Conservation (phyloP, 2,797 vertebrate species). For the Silurus aristotelis region DNA sequence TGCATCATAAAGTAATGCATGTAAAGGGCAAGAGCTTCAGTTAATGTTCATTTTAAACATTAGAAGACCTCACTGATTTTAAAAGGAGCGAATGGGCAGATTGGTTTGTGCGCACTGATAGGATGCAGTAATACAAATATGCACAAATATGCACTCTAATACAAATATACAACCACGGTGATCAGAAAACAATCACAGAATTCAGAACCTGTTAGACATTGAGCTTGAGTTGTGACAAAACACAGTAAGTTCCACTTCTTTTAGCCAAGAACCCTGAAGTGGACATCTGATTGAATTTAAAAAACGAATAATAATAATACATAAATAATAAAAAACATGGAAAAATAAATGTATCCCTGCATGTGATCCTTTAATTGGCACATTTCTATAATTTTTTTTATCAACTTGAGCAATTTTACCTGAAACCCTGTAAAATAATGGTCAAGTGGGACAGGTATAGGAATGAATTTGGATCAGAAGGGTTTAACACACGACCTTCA, state of each 20-base stretch:
- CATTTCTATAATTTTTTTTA: no score
- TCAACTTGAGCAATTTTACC: neutral
- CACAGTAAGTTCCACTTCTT: neutral
- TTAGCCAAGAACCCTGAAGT: neutral
- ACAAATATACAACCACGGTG: neutral
- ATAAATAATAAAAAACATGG: no score
- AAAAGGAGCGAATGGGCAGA: neutral
- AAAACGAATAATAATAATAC: no score
- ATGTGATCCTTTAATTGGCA: no score
- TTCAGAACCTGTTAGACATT: neutral
- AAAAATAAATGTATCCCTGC: no score
- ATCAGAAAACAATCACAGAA: neutral
- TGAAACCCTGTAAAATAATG: neutral
- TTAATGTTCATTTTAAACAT: neutral
- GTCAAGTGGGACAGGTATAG: neutral
- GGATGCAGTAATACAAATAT: neutral
- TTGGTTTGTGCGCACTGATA: neutral
- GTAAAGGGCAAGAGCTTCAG: neutral
- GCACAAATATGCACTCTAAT: neutral
- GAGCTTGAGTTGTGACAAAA: neutral
- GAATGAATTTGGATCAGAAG: neutral
- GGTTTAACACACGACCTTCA: constrained; percentile 12
- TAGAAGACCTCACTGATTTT: neutral
- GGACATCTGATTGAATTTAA: neutral
- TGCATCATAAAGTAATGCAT: neutral